Conservation (phyloP, 1,140 invertebrate species). For the Solenopsis invicta region DNA sequence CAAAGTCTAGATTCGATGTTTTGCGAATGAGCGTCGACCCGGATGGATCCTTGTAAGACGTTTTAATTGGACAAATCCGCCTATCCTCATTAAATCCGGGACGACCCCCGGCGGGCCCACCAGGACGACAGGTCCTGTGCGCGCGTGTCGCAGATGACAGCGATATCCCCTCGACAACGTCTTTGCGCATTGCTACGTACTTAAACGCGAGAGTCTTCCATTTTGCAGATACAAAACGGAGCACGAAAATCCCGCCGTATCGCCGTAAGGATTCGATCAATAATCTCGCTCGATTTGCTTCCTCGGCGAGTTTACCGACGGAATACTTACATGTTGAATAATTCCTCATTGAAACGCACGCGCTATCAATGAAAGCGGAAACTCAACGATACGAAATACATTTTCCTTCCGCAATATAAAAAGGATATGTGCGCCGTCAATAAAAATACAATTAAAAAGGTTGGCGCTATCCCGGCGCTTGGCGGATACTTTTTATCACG, state of each 20-base stretch:
- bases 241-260: conserved; percentile 1
- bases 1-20: conserved; percentile 84
- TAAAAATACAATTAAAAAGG: background rate
- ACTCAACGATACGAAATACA: background rate
- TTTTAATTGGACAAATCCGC: conserved; percentile 88
- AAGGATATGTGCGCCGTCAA: background rate
- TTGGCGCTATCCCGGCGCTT: background rate
- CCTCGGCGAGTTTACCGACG: background rate
- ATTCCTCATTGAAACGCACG: background rate
- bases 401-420: background rate
- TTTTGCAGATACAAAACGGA: background rate
- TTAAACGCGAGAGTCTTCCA: conserved; percentile 58
- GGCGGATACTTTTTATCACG: background rate
- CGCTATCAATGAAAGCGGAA: background rate
- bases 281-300: conserved; percentile 9
- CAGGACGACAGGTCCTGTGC: conserved; percentile 48
- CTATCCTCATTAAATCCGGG: conserved; percentile 87
- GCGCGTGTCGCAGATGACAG: conserved; percentile 63
- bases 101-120: conserved; percentile 64
- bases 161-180: conserved; percentile 59
- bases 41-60: conserved; percentile 87
- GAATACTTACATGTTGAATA: background rate
- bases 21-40: conserved; percentile 82
- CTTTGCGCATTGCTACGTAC: conserved; percentile 50
- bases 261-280: conserved; percentile 4